phyloP scores from a whole-genome alignment of 2,797 vertebrate genomes.

The Manis javanica region DNA sequence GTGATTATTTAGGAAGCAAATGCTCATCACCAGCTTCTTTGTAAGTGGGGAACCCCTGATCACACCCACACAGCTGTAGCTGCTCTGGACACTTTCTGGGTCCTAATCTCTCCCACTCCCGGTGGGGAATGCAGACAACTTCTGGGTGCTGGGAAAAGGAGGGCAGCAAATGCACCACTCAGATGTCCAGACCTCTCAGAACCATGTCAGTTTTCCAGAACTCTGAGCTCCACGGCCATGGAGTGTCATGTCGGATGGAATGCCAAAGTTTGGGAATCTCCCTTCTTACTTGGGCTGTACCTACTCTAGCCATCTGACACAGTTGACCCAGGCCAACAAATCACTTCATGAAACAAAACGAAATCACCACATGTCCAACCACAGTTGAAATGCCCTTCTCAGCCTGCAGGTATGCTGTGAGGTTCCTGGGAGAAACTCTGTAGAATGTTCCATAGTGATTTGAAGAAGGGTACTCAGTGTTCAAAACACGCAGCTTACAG shows the following conservation, averaged over 20 bases:
- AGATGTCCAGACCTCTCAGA: not conserved
- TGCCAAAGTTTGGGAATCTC: not conserved
- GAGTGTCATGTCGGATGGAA: not conserved
- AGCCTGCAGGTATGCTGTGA: not conserved
- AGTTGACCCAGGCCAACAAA: not conserved
- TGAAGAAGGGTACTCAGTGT: not conserved
- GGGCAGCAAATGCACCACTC: not conserved
- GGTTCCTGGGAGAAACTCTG: slow-evolving; percentile 10
- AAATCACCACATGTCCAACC: not conserved
- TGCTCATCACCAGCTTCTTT: not conserved
- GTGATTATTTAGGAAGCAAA: not conserved
- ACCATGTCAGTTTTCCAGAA: not conserved
- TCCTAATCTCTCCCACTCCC: not conserved
- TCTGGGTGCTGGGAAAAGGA: not conserved
- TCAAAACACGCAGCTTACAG: slow-evolving; percentile 41
- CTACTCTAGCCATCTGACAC: not conserved
- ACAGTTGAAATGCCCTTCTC: not conserved
- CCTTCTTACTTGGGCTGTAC: not conserved
- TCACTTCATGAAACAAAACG: not conserved
- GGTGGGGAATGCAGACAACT: not conserved
- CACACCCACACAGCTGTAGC: not conserved
- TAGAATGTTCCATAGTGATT: not conserved
- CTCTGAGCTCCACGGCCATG: not conserved
- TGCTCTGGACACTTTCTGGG: not conserved
- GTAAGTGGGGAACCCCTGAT: not conserved